phyloP scores from a whole-genome alignment of 2,113 vertebrate species.

The Numenius arquata region DNA sequence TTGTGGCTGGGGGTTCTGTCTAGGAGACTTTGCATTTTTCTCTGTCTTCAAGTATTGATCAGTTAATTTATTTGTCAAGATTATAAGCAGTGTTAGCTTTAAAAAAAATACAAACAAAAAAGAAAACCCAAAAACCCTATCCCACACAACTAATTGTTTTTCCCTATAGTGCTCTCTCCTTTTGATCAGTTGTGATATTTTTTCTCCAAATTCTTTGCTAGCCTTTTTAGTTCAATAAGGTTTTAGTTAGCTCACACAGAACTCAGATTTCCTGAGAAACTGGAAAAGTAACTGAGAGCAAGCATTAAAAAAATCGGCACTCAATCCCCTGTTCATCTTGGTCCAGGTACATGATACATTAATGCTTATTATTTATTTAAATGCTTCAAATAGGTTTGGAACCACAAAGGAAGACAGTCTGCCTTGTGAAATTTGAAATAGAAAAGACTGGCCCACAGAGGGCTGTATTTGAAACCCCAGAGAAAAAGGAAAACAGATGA shows the following conservation, averaged over 20 bases:
- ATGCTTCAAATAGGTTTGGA: constrained; percentile 32
- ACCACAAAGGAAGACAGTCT: constrained; percentile 34
- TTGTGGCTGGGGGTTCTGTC: neutral
- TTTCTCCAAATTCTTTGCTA: neutral
- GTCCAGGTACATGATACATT: constrained; percentile 21
- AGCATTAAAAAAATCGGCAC: neutral
- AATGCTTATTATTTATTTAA: constrained; percentile 57
- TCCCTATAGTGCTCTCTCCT: neutral
- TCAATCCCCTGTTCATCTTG: neutral
- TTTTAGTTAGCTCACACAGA: neutral
- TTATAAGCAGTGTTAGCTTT: constrained; percentile 17
- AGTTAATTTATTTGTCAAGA: constrained; percentile 22
- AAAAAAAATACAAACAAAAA: neutral
- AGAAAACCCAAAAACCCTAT: neutral
- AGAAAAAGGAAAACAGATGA: neutral
- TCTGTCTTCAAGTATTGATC: neutral
- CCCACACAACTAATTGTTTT: neutral
- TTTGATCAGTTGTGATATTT: neutral
- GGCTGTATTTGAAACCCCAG: constrained; percentile 4
- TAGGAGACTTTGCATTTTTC: neutral
- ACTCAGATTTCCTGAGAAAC: neutral
- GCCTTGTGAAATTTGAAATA: constrained; percentile 41
- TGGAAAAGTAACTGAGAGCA: neutral
- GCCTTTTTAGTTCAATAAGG: neutral
- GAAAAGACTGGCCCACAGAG: neutral